phyloP scores from a whole-genome alignment of 1,140 invertebrate species.

The Drosophila bifasciata region DNA sequence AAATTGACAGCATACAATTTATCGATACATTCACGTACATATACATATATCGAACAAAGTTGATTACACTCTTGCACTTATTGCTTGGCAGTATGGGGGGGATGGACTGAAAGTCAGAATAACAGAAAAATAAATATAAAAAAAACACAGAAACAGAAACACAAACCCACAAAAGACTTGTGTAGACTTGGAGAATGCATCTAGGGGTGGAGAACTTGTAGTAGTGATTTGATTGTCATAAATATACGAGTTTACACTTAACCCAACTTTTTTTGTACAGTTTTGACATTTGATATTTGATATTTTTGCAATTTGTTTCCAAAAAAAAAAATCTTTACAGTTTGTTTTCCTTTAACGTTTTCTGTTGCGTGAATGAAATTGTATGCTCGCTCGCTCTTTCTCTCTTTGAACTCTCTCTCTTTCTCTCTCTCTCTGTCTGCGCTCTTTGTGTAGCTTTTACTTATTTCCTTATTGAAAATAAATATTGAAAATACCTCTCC shows the following conservation, averaged over 20 bases:
- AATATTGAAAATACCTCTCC: background rate
- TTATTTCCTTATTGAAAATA: constrained; percentile 2
- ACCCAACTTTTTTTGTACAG: constrained; percentile 6
- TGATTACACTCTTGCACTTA: constrained; percentile 26
- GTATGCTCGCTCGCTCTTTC: constrained; percentile 39
- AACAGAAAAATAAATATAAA: constrained; percentile 8
- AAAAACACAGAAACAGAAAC: constrained; percentile 15
- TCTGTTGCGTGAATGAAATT: no score
- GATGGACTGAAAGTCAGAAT: no score
- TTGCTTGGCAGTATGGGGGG: background rate
- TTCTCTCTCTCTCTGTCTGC: constrained; percentile 4
- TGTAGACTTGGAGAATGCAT: constrained; percentile 39
- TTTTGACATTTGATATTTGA: constrained; percentile 15
- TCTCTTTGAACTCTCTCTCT: constrained; percentile 3
- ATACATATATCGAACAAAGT: constrained; percentile 23
- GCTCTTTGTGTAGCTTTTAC: background rate
- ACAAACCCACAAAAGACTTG: constrained; percentile 2
- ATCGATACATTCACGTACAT: constrained; percentile 18
- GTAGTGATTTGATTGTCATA: constrained; percentile 15
- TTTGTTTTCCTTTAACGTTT: constrained; percentile 22
- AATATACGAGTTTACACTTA: constrained; percentile 11
- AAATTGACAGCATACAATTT: constrained; percentile 35
- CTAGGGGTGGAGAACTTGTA: background rate
- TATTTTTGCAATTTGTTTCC: constrained; percentile 13
- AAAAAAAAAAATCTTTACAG: constrained; percentile 34